phyloP scores from a whole-genome alignment of 2,797 vertebrate species.

The Poeciliopsis presidionis region DNA sequence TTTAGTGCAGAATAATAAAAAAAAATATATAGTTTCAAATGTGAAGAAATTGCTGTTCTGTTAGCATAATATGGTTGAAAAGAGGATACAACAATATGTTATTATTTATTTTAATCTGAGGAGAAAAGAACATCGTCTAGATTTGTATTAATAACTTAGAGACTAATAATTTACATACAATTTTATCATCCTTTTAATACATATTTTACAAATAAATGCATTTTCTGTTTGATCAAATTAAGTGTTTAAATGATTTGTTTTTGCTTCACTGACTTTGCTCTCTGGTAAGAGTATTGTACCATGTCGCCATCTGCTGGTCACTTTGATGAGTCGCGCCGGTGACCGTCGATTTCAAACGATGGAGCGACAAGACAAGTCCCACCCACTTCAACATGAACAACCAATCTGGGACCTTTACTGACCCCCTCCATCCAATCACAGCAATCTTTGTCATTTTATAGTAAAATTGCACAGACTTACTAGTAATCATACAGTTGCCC shows the following conservation, averaged over 20 bases:
- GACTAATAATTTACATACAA: background rate
- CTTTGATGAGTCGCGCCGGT: no score
- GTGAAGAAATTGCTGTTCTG: background rate
- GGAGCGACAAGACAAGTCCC: background rate
- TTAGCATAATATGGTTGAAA: background rate
- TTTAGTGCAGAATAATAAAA: background rate
- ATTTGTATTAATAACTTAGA: background rate
- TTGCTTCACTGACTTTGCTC: background rate
- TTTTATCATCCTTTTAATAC: background rate
- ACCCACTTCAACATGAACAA: background rate
- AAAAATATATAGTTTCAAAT: background rate
- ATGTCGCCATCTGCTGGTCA: conserved; percentile 47
- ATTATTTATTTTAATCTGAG: background rate
- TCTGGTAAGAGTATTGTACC: background rate
- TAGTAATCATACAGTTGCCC: no score
- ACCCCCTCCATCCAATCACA: background rate
- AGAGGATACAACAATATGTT: background rate
- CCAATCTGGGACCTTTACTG: background rate
- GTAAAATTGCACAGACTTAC: background rate
- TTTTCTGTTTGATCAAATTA: background rate
- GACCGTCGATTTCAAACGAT: background rate
- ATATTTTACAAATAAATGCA: background rate
- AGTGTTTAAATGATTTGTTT: background rate
- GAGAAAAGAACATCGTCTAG: background rate
- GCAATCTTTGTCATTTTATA: background rate